Conservation (phyloP, 2,797 vertebrate genomes). For the Zalophus californianus region DNA sequence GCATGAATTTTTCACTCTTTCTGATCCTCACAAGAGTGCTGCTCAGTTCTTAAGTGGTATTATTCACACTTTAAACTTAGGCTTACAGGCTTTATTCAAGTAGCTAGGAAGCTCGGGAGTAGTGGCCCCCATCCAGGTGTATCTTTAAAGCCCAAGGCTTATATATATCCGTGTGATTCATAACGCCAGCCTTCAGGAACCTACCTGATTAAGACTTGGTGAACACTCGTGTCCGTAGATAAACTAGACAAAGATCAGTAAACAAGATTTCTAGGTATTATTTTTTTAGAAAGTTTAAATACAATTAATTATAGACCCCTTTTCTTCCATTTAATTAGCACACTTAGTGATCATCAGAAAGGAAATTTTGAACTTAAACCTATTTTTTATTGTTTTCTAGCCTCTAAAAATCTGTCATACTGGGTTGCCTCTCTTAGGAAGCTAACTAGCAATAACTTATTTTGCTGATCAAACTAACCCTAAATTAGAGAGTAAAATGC, state of each 20-base stretch:
- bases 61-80: neutral
- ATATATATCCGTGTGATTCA: neutral
- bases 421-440: slow-evolving; percentile 1
- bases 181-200: neutral
- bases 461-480: neutral
- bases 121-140: neutral
- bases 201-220: neutral
- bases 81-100: neutral
- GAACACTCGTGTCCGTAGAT: neutral
- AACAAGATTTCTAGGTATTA: neutral
- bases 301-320: neutral
- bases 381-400: neutral
- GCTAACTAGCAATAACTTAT: neutral
- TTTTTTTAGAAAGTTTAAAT: slow-evolving; percentile 5
- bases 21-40: neutral
- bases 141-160: neutral
- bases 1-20: neutral
- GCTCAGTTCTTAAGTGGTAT: neutral
- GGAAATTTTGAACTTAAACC: neutral
- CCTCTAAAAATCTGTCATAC: neutral
- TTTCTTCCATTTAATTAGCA: neutral
- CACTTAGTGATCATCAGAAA: neutral
- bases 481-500: neutral
- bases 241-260: neutral
- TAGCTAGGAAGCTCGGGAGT: neutral